Conservation (phyloP, 2,797 vertebrate genomes). For the Alosa sapidissima region DNA sequence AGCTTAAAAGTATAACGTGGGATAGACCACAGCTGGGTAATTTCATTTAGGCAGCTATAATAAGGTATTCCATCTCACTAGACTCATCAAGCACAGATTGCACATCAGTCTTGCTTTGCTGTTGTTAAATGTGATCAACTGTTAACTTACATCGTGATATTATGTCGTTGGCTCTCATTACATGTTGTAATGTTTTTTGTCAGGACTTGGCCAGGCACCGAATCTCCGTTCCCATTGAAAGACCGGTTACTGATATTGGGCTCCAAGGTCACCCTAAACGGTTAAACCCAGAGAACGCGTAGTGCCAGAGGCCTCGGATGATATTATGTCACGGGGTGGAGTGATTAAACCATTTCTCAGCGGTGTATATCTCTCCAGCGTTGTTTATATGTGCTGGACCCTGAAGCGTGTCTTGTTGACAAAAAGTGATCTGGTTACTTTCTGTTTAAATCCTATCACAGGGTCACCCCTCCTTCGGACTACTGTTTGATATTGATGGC, state of each 20-base stretch:
- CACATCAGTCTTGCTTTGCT: neutral
- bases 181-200: no score
- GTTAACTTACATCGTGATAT: neutral
- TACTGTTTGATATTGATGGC: conserved; percentile 94
- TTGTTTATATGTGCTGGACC: neutral
- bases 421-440: neutral
- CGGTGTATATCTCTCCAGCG: neutral
- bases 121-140: neutral
- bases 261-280: neutral
- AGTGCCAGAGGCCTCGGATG: neutral
- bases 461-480: conserved; percentile 77
- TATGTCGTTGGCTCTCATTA: neutral
- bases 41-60: neutral
- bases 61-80: no score
- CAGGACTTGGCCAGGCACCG: neutral
- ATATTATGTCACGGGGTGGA: neutral
- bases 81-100: neutral
- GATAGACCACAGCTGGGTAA: neutral
- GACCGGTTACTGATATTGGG: neutral
- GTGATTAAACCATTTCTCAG: neutral
- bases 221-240: neutral
- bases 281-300: neutral
- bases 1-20: neutral
- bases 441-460: conserved; percentile 35
- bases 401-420: neutral